Conservation (phyloP, 1,140 invertebrate species). For the Drosophila tristis region DNA sequence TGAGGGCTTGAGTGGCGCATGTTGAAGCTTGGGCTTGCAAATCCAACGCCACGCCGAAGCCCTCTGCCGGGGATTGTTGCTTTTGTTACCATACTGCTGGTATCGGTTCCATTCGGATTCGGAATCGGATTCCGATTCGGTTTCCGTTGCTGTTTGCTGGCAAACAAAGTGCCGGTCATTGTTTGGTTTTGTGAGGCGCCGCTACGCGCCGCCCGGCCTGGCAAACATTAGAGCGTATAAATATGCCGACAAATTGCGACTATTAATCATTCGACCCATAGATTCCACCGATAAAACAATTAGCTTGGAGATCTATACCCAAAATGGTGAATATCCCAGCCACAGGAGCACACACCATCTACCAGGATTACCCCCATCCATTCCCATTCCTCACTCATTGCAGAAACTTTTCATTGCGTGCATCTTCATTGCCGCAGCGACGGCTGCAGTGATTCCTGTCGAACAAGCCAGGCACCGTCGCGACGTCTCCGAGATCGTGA, state of each 20-base stretch:
- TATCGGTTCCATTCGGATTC: conserved; percentile 11
- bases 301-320: conserved; percentile 75
- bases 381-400: conserved; percentile 4
- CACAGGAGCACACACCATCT: conserved; percentile 18
- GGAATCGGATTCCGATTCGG: conserved; percentile 23
- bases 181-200: conserved; percentile 44
- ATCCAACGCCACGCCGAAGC: conserved; percentile 25
- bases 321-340: conserved; percentile 66
- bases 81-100: conserved; percentile 38
- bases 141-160: conserved; percentile 52
- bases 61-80: conserved; percentile 35
- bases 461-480: conserved; percentile 80
- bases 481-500: conserved; percentile 69
- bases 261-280: conserved; percentile 82
- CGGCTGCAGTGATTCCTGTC: conserved; percentile 82
- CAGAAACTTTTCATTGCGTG: conserved; percentile 77
- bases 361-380: conserved; percentile 7
- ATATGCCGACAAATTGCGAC: conserved; percentile 79
- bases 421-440: conserved; percentile 78
- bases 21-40: conserved; percentile 67
- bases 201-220: conserved; percentile 25
- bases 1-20: conserved; percentile 74
- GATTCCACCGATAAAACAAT: conserved; percentile 77
- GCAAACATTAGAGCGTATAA: conserved; percentile 78
- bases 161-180: conserved; percentile 71